Conservation (phyloP, 2,888 invertebrate species). For the Pyralis farinalis region DNA sequence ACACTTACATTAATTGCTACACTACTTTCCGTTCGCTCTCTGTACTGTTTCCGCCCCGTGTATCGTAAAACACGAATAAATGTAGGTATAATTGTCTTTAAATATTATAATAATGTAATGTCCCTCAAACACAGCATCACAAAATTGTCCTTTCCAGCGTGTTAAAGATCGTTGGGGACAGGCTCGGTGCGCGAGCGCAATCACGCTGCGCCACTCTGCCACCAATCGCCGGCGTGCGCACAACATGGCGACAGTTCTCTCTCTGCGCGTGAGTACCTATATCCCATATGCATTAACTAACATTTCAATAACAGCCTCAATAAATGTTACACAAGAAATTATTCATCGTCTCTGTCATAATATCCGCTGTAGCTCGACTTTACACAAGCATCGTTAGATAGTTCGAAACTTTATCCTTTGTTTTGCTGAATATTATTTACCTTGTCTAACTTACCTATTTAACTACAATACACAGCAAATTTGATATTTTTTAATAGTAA, state of each 20-base stretch:
- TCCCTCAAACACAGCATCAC: neutral
- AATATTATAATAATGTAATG: too few species aligned
- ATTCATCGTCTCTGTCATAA: constrained; percentile 12
- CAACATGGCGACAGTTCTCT: constrained; percentile 59
- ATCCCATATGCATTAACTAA: constrained; percentile 20
- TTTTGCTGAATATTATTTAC: too few species aligned
- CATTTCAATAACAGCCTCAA: constrained; percentile 12
- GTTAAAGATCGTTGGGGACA: constrained; percentile 32
- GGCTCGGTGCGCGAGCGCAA: constrained; percentile 54
- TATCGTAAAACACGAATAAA: too few species aligned
- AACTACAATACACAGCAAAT: neutral
- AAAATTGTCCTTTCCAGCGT: constrained; percentile 33
- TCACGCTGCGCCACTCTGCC: constrained; percentile 51
- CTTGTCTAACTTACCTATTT: neutral
- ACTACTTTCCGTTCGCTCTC: too few species aligned
- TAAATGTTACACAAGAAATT: constrained; percentile 7
- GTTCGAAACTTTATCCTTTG: too few species aligned
- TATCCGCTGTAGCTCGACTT: neutral
- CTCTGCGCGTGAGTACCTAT: constrained; percentile 51
- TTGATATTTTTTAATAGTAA: too few species aligned
- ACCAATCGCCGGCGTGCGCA: constrained; percentile 61
- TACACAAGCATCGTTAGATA: neutral
- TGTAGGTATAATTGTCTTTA: too few species aligned
- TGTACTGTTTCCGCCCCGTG: too few species aligned
- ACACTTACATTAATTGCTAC: too few species aligned